Conservation (phyloP, 2,797 vertebrate species). For the Sebastes hopkinsi region DNA sequence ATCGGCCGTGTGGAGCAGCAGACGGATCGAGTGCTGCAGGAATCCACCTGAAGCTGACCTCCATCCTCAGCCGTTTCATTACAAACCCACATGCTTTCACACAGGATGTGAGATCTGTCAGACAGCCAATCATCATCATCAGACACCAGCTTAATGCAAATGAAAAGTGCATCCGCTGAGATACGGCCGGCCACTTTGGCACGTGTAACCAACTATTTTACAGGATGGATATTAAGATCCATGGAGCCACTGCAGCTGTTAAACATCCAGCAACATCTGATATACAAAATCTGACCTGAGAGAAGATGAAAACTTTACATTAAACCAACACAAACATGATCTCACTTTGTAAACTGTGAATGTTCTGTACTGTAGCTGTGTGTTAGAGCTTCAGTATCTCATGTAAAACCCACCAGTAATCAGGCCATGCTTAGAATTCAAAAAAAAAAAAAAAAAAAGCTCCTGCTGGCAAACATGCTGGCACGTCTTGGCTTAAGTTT, state of each 20-base stretch:
- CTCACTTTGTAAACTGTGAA: neutral
- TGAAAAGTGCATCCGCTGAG: constrained; percentile 9
- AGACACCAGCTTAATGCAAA: neutral
- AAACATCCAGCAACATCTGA: neutral
- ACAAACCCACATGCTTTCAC: neutral
- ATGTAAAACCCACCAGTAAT: neutral
- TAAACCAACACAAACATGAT: neutral
- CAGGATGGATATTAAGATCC: neutral
- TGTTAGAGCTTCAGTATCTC: neutral
- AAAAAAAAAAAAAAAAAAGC: neutral
- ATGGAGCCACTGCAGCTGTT: neutral
- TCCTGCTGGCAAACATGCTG: constrained; percentile 4
- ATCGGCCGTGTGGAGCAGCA: neutral
- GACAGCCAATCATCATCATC: constrained; percentile 11
- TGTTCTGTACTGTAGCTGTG: neutral
- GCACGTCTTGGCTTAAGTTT: neutral
- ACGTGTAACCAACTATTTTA: neutral
- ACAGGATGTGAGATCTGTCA: neutral
- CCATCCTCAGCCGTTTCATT: neutral
- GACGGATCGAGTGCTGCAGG: neutral
- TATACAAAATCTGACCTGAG: neutral
- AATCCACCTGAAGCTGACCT: neutral
- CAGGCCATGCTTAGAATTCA: neutral
- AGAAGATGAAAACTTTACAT: constrained; percentile 5
- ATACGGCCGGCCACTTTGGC: neutral